Base-by-base conservation (phyloP, 1,140 invertebrate species). In the Papilio polytes region DNA sequence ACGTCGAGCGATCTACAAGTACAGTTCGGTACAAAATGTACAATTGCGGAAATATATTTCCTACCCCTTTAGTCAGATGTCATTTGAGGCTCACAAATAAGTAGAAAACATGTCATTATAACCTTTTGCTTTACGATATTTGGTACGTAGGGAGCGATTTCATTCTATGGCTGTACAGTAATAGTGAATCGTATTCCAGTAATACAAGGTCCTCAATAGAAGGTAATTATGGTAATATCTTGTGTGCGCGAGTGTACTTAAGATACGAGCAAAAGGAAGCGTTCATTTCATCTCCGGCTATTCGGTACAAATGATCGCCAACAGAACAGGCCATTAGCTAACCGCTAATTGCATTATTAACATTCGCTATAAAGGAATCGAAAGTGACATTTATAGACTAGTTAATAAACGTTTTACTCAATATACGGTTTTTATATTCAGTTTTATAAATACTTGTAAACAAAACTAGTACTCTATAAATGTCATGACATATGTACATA, bases 281-380 rank as follows among this genome's bases (percentile, higher is more conserved):
- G 72, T 66, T 79, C 76, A 83, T 84, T 82, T 82, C 81, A 84
- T 80, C 80, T 74, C 20, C 53, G 4, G 76, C 84, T 83, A 83
- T 83, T 70, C 26, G 15, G 83, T 82, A 70, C 72, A 79, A 80
- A 74, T 56, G 63, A 80, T 70, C 80, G 80, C 48, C 81, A 80
- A 81, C 72, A 81, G 78, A 80, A 74, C 53, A 56, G 63, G 74
- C 82, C 74, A 84, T 85, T 81, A 85, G 46, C 81, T 44, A 77
- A 81, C 82, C 78, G 83, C 80, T 85, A 81, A 70, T 66, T 46
- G 41, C 26, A 26, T 63, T 63, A 63, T 63, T 63, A 63, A 70
- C 63, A 70, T 70, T 70, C 12, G 63, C 22, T 70, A 36, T 70
- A 13, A 12, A 70, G 4, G 63, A 31, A 70, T 70, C 63, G 63